Evolutionary conservation across 2,888 invertebrate genomes (phyloP).

Genomic region (Heliconius aoede): DNA sequence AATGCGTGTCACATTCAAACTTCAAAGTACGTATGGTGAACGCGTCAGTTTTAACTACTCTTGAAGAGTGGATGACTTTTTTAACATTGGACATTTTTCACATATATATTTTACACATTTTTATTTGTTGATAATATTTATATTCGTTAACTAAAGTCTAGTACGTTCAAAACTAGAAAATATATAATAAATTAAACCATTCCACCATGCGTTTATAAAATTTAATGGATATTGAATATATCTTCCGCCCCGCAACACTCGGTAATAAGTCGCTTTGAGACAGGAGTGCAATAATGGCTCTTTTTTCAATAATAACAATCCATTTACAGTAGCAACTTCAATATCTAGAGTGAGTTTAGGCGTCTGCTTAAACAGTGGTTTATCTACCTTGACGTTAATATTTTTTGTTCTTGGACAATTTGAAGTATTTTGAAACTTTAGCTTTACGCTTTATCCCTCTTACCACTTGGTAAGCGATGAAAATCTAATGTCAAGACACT

Average conservation of each 20-base stretch:
- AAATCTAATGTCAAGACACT: too few species aligned
- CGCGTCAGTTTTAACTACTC: background rate
- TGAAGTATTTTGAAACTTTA: too few species aligned
- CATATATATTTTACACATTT: too few species aligned
- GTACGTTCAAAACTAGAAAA: background rate
- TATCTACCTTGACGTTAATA: background rate
- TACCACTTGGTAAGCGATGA: too few species aligned
- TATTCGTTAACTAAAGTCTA: too few species aligned
- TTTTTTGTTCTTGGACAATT: background rate
- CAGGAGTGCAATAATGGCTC: background rate
- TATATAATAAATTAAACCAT: background rate
- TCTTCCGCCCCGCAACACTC: background rate
- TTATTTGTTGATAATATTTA: too few species aligned
- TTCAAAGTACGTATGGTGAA: conserved; percentile 15
- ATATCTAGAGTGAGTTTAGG: background rate
- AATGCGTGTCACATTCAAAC: background rate
- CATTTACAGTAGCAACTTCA: background rate
- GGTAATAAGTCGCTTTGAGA: conserved; percentile 1
- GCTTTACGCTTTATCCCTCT: too few species aligned
- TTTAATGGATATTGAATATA: background rate
- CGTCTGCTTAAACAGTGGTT: background rate
- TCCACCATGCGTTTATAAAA: background rate
- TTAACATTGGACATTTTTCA: background rate
- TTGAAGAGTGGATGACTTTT: background rate
- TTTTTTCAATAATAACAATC: background rate